A percentile compares a stretch with the other conserved stretches of the same genome.
Conservation (phyloP, 2,888 invertebrate genomes). For the Fissipunctia ypsillon region DNA sequence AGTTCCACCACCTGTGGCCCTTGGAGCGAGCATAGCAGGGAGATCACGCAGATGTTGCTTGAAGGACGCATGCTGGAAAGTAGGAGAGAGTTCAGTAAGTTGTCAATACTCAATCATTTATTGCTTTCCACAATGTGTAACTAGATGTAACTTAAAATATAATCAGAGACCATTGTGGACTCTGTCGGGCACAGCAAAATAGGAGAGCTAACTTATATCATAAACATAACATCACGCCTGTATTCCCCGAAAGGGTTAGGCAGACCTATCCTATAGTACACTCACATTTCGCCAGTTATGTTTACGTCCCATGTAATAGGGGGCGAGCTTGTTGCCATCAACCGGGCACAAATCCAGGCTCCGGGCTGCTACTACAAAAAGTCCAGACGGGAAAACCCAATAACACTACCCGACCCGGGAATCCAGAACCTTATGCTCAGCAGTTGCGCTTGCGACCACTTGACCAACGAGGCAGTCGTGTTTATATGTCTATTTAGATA, state of each 20-base stretch:
- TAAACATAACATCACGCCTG: too few species aligned
- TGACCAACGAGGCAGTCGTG: too few species aligned
- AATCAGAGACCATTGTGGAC: neutral
- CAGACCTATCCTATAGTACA: too few species aligned
- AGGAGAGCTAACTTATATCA: too few species aligned
- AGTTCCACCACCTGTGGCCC: conserved; percentile 98
- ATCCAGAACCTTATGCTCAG: too few species aligned
- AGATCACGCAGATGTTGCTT: conserved; percentile 93
- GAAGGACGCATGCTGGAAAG: conserved; percentile 88
- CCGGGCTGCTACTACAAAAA: too few species aligned
- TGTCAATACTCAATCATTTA: neutral
- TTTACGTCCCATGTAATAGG: neutral
- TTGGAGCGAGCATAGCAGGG: conserved; percentile 93
- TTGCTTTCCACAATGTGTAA: neutral
- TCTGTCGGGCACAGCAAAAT: neutral
- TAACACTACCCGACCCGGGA: too few species aligned
- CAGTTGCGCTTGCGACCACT: too few species aligned
- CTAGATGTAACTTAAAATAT: neutral
- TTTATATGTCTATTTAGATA: too few species aligned
- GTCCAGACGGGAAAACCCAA: too few species aligned
- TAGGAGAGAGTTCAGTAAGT: neutral
- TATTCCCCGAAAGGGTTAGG: too few species aligned
- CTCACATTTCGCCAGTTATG: neutral
- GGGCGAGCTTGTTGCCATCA: neutral
- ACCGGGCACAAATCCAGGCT: neutral